phyloP scores from a whole-genome alignment of 2,113 vertebrate species.

The Butorides virescens region DNA sequence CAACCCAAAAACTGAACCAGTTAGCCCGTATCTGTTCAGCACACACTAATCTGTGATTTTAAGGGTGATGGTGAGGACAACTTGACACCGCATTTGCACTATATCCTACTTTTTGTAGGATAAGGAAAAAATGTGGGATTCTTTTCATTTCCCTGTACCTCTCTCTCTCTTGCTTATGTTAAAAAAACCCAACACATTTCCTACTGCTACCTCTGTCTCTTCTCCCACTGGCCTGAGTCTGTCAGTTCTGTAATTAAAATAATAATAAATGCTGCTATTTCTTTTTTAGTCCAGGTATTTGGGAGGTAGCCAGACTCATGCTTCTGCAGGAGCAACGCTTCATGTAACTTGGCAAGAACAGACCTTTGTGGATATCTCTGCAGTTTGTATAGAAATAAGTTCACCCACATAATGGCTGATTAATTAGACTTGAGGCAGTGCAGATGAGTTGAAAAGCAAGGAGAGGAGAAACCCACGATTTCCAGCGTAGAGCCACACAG shows the following conservation, averaged over 20 bases:
- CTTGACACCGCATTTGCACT: not conserved
- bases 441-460: not conserved
- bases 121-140: not conserved
- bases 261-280: not conserved
- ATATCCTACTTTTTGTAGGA: not conserved
- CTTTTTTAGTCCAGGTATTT: not conserved
- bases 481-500: not conserved
- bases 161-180: not conserved
- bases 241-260: not conserved
- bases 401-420: slow-evolving; percentile 4
- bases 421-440: not conserved
- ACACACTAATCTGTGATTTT: not conserved
- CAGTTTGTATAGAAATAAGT: not conserved
- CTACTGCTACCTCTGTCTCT: not conserved
- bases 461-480: not conserved
- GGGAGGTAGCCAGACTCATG: not conserved
- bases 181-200: not conserved
- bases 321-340: not conserved
- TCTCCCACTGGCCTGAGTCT: not conserved
- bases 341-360: not conserved
- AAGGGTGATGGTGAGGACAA: not conserved
- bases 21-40: not conserved
- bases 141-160: not conserved
- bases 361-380: not conserved
- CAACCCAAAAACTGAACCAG: not conserved